Evolutionary conservation across 2,113 vertebrate genomes (phyloP).

Genomic region (Leptodactylus fuscus): DNA sequence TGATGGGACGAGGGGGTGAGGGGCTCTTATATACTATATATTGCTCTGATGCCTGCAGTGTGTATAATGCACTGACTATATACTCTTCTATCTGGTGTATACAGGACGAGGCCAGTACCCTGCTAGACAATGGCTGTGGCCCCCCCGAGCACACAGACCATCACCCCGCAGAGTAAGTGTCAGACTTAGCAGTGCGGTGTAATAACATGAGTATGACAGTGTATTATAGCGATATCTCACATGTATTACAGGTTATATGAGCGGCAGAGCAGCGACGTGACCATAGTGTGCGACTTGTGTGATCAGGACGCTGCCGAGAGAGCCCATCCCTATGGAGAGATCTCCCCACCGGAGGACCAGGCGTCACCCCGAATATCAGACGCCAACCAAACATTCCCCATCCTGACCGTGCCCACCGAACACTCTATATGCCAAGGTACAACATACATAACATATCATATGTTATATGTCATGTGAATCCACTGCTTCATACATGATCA

Average conservation of each 20-base stretch:
- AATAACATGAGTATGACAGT: no score
- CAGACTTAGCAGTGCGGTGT: not conserved
- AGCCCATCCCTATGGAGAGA: conserved; percentile 69
- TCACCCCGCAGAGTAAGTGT: conserved; percentile 77
- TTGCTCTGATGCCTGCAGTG: not conserved
- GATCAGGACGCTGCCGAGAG: conserved; percentile 81
- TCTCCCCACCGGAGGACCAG: conserved; percentile 70
- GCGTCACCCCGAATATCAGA: conserved; percentile 63
- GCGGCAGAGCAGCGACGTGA: conserved; percentile 66
- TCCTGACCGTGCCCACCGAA: conserved; percentile 52
- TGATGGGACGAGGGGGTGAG: not conserved
- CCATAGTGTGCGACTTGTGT: conserved; percentile 76
- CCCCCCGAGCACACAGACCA: conserved; percentile 73
- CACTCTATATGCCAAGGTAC: conserved; percentile 15
- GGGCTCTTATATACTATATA: not conserved
- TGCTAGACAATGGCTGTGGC: conserved; percentile 73
- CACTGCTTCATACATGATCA: no score
- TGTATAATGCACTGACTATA: not conserved
- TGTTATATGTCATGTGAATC: no score
- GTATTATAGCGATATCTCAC: no score
- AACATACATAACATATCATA: not conserved
- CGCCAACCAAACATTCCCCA: conserved; percentile 60
- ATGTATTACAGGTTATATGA: conserved; percentile 9
- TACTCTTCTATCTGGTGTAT: not conserved
- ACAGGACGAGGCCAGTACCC: conserved; percentile 72